Evolutionary conservation across 2,888 invertebrate species (phyloP).

Genomic region (Halictus ligatus): DNA sequence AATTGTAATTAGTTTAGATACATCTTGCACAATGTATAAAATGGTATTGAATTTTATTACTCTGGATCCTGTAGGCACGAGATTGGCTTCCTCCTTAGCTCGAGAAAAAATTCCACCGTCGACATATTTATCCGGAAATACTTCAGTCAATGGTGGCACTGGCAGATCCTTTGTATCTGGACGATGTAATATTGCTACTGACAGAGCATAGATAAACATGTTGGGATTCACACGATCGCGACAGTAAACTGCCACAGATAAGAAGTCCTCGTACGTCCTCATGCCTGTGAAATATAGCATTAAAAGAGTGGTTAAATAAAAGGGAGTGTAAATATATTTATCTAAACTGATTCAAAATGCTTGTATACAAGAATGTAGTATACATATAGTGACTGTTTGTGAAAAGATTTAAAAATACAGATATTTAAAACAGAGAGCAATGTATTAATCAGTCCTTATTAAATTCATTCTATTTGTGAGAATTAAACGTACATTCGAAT

Average conservation of each 20-base stretch:
- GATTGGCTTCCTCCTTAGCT: constrained; percentile 89
- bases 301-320: neutral
- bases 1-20: neutral
- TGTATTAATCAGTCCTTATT: neutral
- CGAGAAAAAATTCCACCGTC: constrained; percentile 90
- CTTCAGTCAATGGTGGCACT: constrained; percentile 90
- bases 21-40: neutral
- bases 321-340: neutral
- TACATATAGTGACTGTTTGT: neutral
- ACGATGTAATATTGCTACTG: constrained; percentile 91
- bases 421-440: neutral
- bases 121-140: constrained; percentile 93
- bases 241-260: constrained; percentile 89
- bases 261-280: constrained; percentile 89
- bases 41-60: constrained; percentile 81
- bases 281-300: constrained; percentile 87
- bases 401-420: neutral
- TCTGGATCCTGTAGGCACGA: constrained; percentile 87
- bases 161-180: constrained; percentile 89
- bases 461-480: no score
- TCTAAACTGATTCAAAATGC: neutral
- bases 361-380: no score
- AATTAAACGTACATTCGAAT: no score
- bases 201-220: constrained; percentile 91
- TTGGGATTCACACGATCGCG: constrained; percentile 92